Evolutionary conservation across 2,888 invertebrate species (phyloP).

Genomic region (Drosophila merina): DNA sequence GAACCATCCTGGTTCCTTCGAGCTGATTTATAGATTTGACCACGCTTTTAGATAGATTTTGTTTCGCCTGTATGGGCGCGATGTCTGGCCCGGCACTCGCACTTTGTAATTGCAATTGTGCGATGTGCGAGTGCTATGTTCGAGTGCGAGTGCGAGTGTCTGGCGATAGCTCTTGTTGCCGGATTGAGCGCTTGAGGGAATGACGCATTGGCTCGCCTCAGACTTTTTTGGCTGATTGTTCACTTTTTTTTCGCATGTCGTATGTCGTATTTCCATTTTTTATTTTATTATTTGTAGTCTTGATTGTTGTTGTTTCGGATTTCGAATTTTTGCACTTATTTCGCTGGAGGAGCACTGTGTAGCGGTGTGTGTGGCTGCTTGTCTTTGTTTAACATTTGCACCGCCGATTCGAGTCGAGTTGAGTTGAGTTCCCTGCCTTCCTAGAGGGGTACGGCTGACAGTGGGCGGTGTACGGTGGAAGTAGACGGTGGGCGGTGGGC

Average conservation of each 20-base stretch:
- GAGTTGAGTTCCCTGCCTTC: neutral
- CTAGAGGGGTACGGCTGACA: neutral
- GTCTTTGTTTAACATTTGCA: constrained; percentile 58
- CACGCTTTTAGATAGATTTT: neutral
- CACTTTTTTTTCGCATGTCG: constrained; percentile 37
- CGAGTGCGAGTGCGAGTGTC: constrained; percentile 11
- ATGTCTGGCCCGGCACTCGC: constrained; percentile 64
- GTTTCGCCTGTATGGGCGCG: constrained; percentile 48
- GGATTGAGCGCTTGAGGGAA: constrained; percentile 54
- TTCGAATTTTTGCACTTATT: constrained; percentile 47
- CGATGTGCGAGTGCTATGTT: no score
- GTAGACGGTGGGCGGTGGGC: constrained; percentile 3
- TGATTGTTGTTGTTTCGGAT: constrained; percentile 38
- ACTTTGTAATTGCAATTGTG: constrained; percentile 71
- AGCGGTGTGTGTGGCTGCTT: constrained; percentile 40
- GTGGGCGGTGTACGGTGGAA: constrained; percentile 21
- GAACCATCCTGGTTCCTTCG: neutral
- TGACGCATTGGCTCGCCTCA: constrained; percentile 59
- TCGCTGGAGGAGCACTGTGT: constrained; percentile 17
- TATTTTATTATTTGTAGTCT: constrained; percentile 13
- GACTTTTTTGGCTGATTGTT: constrained; percentile 44
- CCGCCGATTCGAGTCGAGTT: constrained; percentile 12
- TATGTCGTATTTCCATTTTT: constrained; percentile 1
- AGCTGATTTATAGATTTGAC: neutral
- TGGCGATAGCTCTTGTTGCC: constrained; percentile 55